These are phyloP conservation scores for Naja naja DNA, from an alignment of 2,113 vertebrate species.

Conservation along the genomic window DNA sequence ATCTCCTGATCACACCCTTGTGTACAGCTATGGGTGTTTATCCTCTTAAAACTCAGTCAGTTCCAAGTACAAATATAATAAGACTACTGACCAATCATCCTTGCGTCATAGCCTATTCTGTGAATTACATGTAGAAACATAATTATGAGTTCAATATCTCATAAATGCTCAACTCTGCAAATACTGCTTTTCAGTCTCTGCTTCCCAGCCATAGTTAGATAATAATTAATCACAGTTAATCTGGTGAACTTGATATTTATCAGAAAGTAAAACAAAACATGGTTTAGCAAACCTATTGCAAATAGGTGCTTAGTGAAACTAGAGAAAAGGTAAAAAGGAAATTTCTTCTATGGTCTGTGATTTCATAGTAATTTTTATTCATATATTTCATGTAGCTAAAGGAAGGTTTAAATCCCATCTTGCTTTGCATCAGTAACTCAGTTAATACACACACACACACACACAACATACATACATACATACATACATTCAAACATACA, in stretches of 20 bases:
- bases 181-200: constrained; percentile 40
- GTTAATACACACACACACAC: too few species aligned
- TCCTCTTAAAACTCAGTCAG: constrained; percentile 34
- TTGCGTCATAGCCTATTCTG: background rate
- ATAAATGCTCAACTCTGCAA: constrained; percentile 1
- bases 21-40: constrained; percentile 4
- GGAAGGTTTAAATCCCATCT: constrained; percentile 13
- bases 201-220: constrained; percentile 45
- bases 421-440: background rate
- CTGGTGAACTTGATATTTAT: constrained; percentile 11
- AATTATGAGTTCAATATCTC: constrained; percentile 2
- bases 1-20: constrained; percentile 25
- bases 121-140: background rate
- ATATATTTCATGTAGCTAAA: background rate
- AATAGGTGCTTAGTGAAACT: constrained; percentile 49
- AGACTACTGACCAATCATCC: constrained; percentile 8
- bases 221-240: constrained; percentile 59
- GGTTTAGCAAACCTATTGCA: constrained; percentile 43
- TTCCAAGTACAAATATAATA: constrained; percentile 36
- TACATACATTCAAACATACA: too few species aligned
- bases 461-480: too few species aligned
- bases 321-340: constrained; percentile 10
- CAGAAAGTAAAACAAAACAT: constrained; percentile 36
- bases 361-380: constrained; percentile 18
- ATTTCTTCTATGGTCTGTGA: background rate